These are phyloP conservation scores for Ophion obscuratus DNA, from an alignment of 2,888 invertebrate genomes.

Conservation along the genomic window DNA sequence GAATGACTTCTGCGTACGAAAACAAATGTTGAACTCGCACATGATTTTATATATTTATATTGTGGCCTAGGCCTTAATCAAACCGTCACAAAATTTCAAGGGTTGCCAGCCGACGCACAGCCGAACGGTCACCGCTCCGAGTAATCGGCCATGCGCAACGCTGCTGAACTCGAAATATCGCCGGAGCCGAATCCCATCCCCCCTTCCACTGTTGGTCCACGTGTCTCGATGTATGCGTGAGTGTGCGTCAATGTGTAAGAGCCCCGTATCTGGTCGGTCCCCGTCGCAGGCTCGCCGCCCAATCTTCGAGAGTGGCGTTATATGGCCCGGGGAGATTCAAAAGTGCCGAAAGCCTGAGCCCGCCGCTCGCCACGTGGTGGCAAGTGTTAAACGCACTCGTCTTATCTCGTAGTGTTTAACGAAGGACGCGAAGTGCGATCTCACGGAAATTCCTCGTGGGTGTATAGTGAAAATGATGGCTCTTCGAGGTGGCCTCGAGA, in stretches of 20 bases:
- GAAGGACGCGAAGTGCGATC: constrained; percentile 64
- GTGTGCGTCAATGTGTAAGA: constrained; percentile 34
- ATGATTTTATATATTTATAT: no score
- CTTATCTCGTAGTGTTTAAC: constrained; percentile 66
- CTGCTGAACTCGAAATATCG: no score
- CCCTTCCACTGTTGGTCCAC: no score
- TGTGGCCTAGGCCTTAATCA: no score
- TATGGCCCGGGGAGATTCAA: constrained; percentile 52
- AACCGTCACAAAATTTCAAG: no score
- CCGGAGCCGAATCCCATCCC: no score
- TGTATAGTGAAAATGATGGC: constrained; percentile 56
- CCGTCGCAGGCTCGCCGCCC: constrained; percentile 28
- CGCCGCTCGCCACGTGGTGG: constrained; percentile 57
- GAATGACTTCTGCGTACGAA: no score
- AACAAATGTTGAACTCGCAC: no score
- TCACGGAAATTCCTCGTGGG: constrained; percentile 62
- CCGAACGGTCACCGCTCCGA: no score
- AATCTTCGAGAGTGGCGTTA: constrained; percentile 62
- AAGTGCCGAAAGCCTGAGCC: constrained; percentile 59
- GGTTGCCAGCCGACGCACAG: no score
- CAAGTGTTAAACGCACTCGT: constrained; percentile 65
- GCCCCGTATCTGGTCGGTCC: constrained; percentile 28
- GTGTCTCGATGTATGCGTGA: neutral
- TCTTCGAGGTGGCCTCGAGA: constrained; percentile 33
- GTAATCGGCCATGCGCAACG: no score